Conservation (phyloP, 2,888 invertebrate species). For the Platerodrilus igneus region DNA sequence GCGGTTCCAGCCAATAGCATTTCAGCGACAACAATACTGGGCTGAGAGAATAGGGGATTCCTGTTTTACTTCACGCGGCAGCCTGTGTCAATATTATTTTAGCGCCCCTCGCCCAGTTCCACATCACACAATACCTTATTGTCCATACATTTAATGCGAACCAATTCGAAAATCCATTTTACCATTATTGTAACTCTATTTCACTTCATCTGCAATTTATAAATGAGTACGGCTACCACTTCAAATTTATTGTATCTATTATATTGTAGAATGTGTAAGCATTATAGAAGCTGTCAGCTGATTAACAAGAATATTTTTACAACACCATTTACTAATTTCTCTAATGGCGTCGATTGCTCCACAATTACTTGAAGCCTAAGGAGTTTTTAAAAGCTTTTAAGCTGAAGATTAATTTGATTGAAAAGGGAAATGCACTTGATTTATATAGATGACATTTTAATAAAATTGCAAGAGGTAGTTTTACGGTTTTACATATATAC, state of each 20-base stretch:
- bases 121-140: constrained; percentile 35
- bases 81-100: constrained; percentile 44
- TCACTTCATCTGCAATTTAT: constrained; percentile 32
- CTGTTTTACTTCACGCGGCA: constrained; percentile 42
- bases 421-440: too few relatives aligned
- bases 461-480: too few relatives aligned
- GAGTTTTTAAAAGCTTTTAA: too few relatives aligned
- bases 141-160: constrained; percentile 36
- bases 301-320: constrained; percentile 18
- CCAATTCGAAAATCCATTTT: constrained; percentile 27
- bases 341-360: constrained; percentile 11
- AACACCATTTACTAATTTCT: constrained; percentile 13
- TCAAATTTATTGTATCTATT: constrained; percentile 3
- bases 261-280: too few relatives aligned
- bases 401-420: too few relatives aligned
- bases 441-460: too few relatives aligned
- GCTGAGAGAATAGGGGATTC: constrained; percentile 33
- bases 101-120: constrained; percentile 35
- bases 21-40: constrained; percentile 30
- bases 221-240: constrained; percentile 9
- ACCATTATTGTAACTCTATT: constrained; percentile 5
- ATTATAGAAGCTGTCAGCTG: constrained; percentile 15
- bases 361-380: too few relatives aligned
- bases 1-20: constrained; percentile 41
- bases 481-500: too few relatives aligned